Evolutionary conservation across 2,797 vertebrate species (phyloP), one percentile per base, ranked within the genome.

Genomic region (Acanthis flammea): DNA sequence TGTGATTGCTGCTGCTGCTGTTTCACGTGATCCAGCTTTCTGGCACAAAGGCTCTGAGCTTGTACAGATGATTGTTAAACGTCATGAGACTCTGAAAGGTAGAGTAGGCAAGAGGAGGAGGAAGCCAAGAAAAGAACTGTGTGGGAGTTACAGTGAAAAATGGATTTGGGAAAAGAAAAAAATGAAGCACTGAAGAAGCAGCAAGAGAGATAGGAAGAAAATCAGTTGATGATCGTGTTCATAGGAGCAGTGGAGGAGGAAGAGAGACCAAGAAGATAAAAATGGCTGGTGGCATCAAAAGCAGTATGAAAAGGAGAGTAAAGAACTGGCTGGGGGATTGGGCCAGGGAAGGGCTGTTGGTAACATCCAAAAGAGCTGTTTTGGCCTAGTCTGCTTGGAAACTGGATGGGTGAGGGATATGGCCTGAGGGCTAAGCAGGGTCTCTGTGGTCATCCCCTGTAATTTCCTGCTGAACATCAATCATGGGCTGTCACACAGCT

Each of bases 81-180:
- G 71, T 94, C 94, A 94, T 84, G 88, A 86, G 88, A 72, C 67
- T 94, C 72, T 91, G 82, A 88, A 80, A 96, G 94, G 94, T 91
- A 94, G 86, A 91, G 93, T 95, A 92, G 94, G 95, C 95, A 94
- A 91, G 95, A 91, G 75, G 77, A 95, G 95, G 94, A 95, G 90
- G 93, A 74, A 94, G 92, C 92, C 90, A 82, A 95, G 92, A 96
- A 96, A 95, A 96, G 96, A 95, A 80, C 48, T 1, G 19, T 3
- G 94, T 97, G 91, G 96, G 95, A 89, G 91, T 80, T 75, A 60
- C 92, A 68, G 81, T 94, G 87, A 91, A 83, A 96, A 80, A 83
- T 85, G 81, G 58, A 78, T 91, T 58, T 63, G 21, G 70, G 54
- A 2, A 73, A 88, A n/a, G n/a, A n/a, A 51, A 72, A 88, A 74